Conservation (phyloP, 2,113 vertebrate genomes). For the Python bivittatus region DNA sequence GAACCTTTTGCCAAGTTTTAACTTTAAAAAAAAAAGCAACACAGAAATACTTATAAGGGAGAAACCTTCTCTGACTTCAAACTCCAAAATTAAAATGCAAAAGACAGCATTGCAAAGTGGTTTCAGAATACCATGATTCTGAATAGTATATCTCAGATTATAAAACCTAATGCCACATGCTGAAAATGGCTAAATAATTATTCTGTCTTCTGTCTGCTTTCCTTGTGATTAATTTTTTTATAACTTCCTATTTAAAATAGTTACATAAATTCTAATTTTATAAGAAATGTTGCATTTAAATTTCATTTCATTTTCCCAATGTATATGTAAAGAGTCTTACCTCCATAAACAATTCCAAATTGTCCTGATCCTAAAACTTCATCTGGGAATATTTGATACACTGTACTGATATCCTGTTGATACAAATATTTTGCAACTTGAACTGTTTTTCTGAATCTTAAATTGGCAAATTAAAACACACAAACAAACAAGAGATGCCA, state of each 20-base stretch:
- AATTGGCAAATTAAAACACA: background rate
- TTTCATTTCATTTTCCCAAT: background rate
- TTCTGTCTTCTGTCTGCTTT: background rate
- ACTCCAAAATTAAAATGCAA: background rate
- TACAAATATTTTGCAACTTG: constrained; percentile 28
- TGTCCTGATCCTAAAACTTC: constrained; percentile 96
- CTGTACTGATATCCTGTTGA: constrained; percentile 91
- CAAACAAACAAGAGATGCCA: background rate
- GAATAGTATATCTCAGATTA: background rate
- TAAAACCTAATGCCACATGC: background rate
- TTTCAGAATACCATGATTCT: background rate
- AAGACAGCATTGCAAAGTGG: background rate
- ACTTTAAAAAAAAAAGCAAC: background rate
- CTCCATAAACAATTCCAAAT: constrained; percentile 98
- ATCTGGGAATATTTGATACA: constrained; percentile 98
- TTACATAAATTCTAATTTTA: background rate
- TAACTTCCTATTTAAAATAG: background rate
- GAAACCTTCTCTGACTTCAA: background rate
- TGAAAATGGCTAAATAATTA: background rate
- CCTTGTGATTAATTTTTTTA: background rate
- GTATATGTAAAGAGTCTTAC: constrained; percentile 67
- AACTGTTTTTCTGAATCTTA: constrained; percentile 25
- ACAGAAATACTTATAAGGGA: background rate
- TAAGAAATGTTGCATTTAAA: background rate
- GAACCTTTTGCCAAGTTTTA: background rate